Evolutionary conservation across 2,113 vertebrate genomes (phyloP), one percentile per base, ranked within the genome.

Genomic region (Rhynchopsitta pachyrhyncha): DNA sequence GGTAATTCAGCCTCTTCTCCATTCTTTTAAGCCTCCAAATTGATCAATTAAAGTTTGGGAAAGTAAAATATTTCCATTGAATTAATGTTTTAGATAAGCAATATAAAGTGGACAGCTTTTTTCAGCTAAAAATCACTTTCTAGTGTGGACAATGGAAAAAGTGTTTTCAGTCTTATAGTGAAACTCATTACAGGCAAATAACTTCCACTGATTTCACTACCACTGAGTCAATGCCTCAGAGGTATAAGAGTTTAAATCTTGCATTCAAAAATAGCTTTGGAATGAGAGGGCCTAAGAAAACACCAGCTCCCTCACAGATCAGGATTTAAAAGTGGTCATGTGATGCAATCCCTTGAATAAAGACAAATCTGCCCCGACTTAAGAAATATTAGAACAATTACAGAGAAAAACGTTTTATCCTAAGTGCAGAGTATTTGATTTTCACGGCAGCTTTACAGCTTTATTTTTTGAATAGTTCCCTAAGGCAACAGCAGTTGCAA

Each of bases 181-280:
- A 69, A 83, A 41, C 23, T 39, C 0, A 0, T 46, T 33, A 29
- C 8, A 47, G 33, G 10, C 69, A 11, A 47, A 44, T 23, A 47
- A 35, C 9, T 11, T 53, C 23, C 41, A 57, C 24, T 14, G 15
- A 70, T 29, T 64, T 47, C 28, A 52, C 9, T 31, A 29, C 49
- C 27, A 37, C 22, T 44, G 6, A 14, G 24, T 59, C 22, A 9
- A 6, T 20, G 20, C 47, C 53, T 64, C n/a, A 17, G 17, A 15
- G 18, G 28, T 57, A 85, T 31, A 79, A 77, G 6, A 71, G 29
- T 24, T 73, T 66, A 49, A 66, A 69, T 27, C 44, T 42, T 47
- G 29, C 4, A 2, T 44, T 73, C 20, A 76, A 42, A 81, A 92
- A 47, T 1, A 17, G 33, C 67, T 90, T 69, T 28, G 33, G 22